A percentile compares a stretch with the other conserved stretches of the same genome.
Conservation (phyloP, 1,140 invertebrate species). For the Hyles euphorbiae region DNA sequence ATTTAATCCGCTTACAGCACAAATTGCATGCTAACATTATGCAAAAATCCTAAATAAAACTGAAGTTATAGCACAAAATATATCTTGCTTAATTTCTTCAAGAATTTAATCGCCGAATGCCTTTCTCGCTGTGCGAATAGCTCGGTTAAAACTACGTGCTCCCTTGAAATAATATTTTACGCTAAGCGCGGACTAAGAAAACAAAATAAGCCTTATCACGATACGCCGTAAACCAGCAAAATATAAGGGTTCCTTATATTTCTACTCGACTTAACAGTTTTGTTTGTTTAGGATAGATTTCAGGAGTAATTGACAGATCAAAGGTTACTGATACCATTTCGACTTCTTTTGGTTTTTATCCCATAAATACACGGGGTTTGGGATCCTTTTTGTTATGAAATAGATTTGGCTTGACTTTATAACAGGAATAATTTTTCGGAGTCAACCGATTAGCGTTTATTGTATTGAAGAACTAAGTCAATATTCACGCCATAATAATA, state of each 20-base stretch:
- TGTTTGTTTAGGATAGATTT: constrained; percentile 47
- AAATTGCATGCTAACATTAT: too few relatives aligned
- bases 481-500: too few relatives aligned
- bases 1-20: too few relatives aligned
- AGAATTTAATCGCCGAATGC: too few relatives aligned
- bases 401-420: too few relatives aligned
- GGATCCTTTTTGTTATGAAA: neutral
- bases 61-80: too few relatives aligned
- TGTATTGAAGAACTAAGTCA: too few relatives aligned
- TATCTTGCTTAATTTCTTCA: too few relatives aligned
- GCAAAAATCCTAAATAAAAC: too few relatives aligned
- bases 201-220: constrained; percentile 20
- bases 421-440: too few relatives aligned
- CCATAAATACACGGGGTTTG: neutral
- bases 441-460: too few relatives aligned
- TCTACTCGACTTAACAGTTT: constrained; percentile 30
- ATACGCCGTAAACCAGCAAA: constrained; percentile 11
- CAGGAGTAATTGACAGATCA: constrained; percentile 43
- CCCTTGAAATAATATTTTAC: constrained; percentile 21
- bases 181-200: constrained; percentile 19
- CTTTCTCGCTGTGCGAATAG: neutral
- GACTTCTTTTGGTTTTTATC: constrained; percentile 5
- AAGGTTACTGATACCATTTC: constrained; percentile 20
- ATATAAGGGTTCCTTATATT: constrained; percentile 29
- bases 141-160: constrained; percentile 9